Percentiles rank a stretch among this genome's conserved stretches.
Evolutionary conservation across 35 echinoderm and acorn worm species (phyloP).

Genomic region (Ophioderma brevispina): DNA sequence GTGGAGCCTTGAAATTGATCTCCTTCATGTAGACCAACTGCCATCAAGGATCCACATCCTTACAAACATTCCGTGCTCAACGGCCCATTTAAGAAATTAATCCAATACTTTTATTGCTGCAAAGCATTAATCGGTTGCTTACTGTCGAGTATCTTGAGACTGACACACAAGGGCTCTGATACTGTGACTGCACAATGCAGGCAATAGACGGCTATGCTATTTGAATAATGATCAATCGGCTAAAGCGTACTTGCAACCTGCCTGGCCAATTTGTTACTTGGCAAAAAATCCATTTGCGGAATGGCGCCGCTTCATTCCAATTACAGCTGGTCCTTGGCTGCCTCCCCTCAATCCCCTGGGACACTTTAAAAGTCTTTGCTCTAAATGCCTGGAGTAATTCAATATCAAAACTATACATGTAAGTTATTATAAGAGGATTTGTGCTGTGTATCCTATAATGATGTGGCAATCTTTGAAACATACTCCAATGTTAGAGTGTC

Average conservation of each 20-base stretch:
- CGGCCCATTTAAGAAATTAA: neutral
- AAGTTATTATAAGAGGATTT: conserved; percentile 1
- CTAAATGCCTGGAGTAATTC: neutral
- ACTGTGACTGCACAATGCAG: no score
- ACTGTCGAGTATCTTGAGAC: neutral
- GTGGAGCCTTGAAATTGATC: conserved; percentile 5
- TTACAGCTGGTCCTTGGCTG: neutral
- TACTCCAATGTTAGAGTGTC: neutral
- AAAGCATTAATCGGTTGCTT: conserved; percentile 13
- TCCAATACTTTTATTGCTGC: conserved; percentile 4
- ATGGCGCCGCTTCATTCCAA: neutral
- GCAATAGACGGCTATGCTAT: neutral
- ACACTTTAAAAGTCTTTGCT: neutral
- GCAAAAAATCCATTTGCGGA: conserved; percentile 13
- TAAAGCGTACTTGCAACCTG: neutral
- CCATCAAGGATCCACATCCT: neutral
- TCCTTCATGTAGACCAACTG: neutral
- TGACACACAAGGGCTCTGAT: neutral
- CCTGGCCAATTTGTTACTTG: conserved; percentile 1
- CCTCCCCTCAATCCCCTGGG: neutral
- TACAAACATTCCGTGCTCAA: neutral
- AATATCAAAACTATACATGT: neutral
- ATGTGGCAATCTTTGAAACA: neutral
- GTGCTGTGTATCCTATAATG: neutral
- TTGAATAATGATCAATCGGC: neutral